Base-by-base conservation (phyloP, 35 echinoderm and acorn worm species). In the Apostichopus californicus region DNA sequence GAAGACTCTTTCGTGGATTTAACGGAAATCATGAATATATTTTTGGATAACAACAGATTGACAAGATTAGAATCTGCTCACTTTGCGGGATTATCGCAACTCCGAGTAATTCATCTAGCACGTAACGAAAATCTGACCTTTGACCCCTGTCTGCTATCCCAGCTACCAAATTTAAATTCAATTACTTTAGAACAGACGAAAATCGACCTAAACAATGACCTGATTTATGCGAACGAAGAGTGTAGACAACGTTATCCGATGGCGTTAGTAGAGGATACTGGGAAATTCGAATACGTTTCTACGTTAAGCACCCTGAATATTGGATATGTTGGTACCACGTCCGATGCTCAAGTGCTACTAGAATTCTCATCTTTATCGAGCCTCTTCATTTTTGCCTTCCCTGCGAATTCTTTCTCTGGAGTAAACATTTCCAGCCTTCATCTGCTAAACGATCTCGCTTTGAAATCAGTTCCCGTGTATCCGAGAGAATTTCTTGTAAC, bases 401-500 rank as follows among this genome's bases (percentile, higher is more conserved):
- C 80, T 6, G 80, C 10, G 28, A 18, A 57, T 57, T 82, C 3
- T 0, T 52, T 82, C 25, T 5, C 14, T 4, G 18, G 55, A 12
- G 28, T 18, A 57, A 34, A 53, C 14, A 53, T 82, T 15, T 82
- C 28, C 28, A 53, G 5, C 21, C 80, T 82, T 2, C 6, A 10
- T 24, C 13, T 8, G 5, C 80, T 82, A 18, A 82, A 22, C 2
- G 3, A 18, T 24, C 9, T 82, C 9, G 14, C 5, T 11, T 57
- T 82, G 80, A 9, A 56, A 6, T 53, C 46, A 52, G 46, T 82
- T 18, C 7, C 34, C n/a, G 28, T 34, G 5, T 82, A n/a, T 26
- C 80, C 80, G 28, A 82, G 46, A 82, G 25, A 8, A 0, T 82
- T 82, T 82, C 80, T 82, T 24, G 21, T 82, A 24, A 46, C 80